phyloP scores from a whole-genome alignment of 1,140 invertebrate genomes.

The Aphaenogaster ashmeadi region DNA sequence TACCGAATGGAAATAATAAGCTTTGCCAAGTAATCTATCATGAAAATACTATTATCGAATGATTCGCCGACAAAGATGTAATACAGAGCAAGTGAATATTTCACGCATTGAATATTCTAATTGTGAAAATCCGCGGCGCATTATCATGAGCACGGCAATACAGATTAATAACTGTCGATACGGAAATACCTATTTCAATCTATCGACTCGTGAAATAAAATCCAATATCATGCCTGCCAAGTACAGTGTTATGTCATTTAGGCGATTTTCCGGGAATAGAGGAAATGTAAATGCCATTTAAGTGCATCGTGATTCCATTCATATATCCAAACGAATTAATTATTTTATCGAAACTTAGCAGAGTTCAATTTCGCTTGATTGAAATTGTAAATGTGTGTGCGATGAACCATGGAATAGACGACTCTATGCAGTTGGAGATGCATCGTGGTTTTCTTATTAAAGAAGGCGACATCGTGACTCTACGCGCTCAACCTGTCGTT shows the following conservation, averaged over 20 bases:
- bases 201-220: conserved; percentile 70
- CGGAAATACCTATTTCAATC: conserved; percentile 40
- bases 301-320: background rate
- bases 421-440: background rate
- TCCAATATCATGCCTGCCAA: conserved; percentile 51
- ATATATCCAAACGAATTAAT: background rate
- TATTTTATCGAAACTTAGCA: background rate
- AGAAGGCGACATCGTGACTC: conserved; percentile 32
- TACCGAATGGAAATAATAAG: conserved; percentile 69
- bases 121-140: conserved; percentile 60
- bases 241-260: conserved; percentile 37
- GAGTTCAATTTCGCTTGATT: background rate
- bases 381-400: background rate
- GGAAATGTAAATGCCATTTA: conserved; percentile 3
- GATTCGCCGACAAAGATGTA: conserved; percentile 39
- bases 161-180: conserved; percentile 66
- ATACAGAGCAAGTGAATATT: conserved; percentile 52
- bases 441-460: conserved; percentile 61
- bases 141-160: conserved; percentile 47
- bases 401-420: conserved; percentile 10
- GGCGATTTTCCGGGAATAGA: background rate
- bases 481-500: conserved; percentile 65
- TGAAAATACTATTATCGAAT: conserved; percentile 70
- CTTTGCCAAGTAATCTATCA: conserved; percentile 74
- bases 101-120: conserved; percentile 47